Base-by-base conservation (phyloP, 1,140 invertebrate species). In the Drosophila ogumai region DNA sequence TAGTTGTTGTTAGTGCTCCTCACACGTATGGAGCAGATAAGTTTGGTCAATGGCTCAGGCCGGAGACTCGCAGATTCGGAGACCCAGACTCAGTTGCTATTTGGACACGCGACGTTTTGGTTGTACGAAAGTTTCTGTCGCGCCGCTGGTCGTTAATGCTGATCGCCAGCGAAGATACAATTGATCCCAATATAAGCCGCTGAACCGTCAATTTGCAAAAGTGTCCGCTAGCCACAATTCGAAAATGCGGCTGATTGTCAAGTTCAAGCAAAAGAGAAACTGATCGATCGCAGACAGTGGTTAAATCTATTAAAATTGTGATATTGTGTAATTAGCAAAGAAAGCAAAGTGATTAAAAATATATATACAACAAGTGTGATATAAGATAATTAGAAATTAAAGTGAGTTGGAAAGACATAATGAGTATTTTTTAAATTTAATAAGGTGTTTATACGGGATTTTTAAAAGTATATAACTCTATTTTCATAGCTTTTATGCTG, bases 51-150 rank as follows among this genome's bases (percentile, higher is more conserved):
- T 78, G 75, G 75, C 75, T 78, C 56, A 47, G 50, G 64, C 25
- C 63, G 52, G 49, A 69, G 47, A 32, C 49, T 50, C 28, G n/a
- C 49, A 50, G 49, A 50, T 50, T 58, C 69, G 36, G 17, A 67
- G 63, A 71, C 63, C 75, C 41, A 67, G 73, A 58, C 60, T 73
- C 76, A 79, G 76, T 79, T 79, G 59, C 76, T 50, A 73, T 79
- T 79, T 79, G 67, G 54, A 79, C 76, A 79, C 75, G 66, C 60
- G 75, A 73, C 75, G 76, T 57, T 79, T 79, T 65, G 73, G 75
- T 78, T 78, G 73, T 77, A 61, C 41, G 28, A 73, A 79, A 72
- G 22, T 72, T 79, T 79, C 22, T 10, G 31, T n/a, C 52, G 73
- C 36, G 19, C 34, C 52, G 71, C 13, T 17, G 12, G 28, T 60